Evolutionary conservation across 2,113 vertebrate species (phyloP).

Genomic region (Tricholaema leucomelas): DNA sequence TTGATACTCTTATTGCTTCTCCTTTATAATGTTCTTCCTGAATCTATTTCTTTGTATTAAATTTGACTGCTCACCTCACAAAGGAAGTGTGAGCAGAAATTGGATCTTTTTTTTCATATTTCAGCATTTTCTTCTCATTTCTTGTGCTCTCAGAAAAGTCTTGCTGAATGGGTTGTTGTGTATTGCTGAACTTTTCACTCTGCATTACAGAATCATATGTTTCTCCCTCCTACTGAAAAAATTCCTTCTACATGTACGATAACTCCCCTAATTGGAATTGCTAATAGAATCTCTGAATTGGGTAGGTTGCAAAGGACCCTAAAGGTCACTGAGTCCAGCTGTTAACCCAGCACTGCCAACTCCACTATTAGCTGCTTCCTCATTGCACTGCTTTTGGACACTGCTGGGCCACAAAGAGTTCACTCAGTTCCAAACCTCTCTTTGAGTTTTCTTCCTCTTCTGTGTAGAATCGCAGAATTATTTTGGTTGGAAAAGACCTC

Average conservation of each 20-base stretch:
- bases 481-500: too few species aligned
- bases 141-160: background rate
- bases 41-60: background rate
- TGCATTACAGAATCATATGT: background rate
- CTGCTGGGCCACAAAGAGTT: background rate
- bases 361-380: background rate
- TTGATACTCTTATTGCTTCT: background rate
- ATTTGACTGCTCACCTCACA: background rate
- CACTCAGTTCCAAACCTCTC: background rate
- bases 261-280: background rate
- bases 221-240: background rate
- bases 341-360: background rate
- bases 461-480: too few species aligned
- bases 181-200: background rate
- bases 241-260: background rate
- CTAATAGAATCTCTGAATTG: background rate
- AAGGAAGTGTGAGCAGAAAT: background rate
- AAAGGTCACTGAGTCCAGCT: background rate
- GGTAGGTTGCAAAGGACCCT: too few species aligned
- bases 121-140: background rate
- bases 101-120: background rate
- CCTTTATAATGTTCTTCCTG: background rate
- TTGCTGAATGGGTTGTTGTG: background rate
- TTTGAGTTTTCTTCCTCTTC: background rate
- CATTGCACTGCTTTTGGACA: background rate